These are phyloP conservation scores for Rhinopomastus cyanomelas DNA, from an alignment of 2,113 vertebrate species.

Conservation along the genomic window DNA sequence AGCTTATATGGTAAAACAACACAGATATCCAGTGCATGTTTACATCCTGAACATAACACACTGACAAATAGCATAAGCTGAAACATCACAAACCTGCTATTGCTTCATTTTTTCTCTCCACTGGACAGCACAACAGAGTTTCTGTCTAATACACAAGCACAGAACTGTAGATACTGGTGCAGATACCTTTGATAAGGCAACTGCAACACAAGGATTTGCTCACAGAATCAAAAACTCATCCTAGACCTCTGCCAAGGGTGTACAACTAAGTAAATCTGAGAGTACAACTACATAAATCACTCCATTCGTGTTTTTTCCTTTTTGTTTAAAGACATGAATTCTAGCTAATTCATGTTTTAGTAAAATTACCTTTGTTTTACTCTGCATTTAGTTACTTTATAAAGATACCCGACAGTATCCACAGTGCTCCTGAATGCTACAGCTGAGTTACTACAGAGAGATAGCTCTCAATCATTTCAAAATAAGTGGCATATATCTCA, in stretches of 20 bases:
- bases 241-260: slow-evolving; percentile 13
- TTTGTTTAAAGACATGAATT: slow-evolving; percentile 31
- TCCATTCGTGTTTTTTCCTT: slow-evolving; percentile 38
- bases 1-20: background rate
- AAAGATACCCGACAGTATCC: slow-evolving; percentile 21
- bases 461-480: slow-evolving; percentile 38
- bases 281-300: slow-evolving; percentile 26
- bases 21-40: background rate
- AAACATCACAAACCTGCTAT: background rate
- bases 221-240: slow-evolving; percentile 34
- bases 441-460: slow-evolving; percentile 37
- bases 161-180: background rate
- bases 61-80: background rate
- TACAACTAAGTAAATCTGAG: slow-evolving; percentile 23
- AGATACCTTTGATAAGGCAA: background rate
- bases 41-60: background rate
- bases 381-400: slow-evolving; percentile 40
- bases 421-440: slow-evolving; percentile 26
- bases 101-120: background rate
- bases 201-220: slow-evolving; percentile 29
- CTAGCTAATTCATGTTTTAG: slow-evolving; percentile 50
- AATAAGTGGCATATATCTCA: slow-evolving; percentile 60
- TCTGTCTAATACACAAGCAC: background rate
- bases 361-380: slow-evolving; percentile 54
- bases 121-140: background rate